Base-by-base conservation (phyloP, 1,140 invertebrate genomes). In the Aphis gossypii region DNA sequence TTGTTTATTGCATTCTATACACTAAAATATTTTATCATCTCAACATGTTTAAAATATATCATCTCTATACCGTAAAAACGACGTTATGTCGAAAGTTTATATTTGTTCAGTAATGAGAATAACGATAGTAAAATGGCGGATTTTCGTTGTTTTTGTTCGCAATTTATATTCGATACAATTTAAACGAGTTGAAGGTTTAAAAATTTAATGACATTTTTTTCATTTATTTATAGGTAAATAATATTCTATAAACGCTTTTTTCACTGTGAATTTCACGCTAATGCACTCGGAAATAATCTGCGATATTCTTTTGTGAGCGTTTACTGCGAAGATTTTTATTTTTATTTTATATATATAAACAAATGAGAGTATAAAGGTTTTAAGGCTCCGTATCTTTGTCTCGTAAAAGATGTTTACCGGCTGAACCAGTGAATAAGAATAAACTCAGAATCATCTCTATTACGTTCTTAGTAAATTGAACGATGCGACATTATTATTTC, bases 151-250 rank as follows among this genome's bases (percentile, higher is more conserved):
- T 76, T n/a, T 76, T 68, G n/a, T n/a, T 76, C 60, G 60, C 46
- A 51, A 35, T 88, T 88, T 54, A 9, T 89, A 54, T 89, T 21
- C 87, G 41, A 54, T 54, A 54, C n/a, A 89, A 11, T 89, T 54
- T 51, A 20, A 89, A 89, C 21, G 86, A n/a, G 25, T 25, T 25
- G 46, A 9, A 0, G 84, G 23, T 38, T 89, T 51, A 54, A 51
- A 88, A 35, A 88, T 88, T 35, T 89, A 54, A 89, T 54, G 48
- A 54, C n/a, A 35, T 14, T n/a, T 54, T 87, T 54, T 48, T 51
- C 44, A 54, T 88, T 51, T 88, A 38, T 88, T 51, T 89, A 89
- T 51, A 54, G 46, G 48, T n/a, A 54, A 54, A 88, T 89, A 89
- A 89, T 54, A 46, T 54, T 38, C 18, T 89, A 51, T 35, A 54